Conservation (phyloP, 1,140 invertebrate genomes). For the Chlorops oryzae region DNA sequence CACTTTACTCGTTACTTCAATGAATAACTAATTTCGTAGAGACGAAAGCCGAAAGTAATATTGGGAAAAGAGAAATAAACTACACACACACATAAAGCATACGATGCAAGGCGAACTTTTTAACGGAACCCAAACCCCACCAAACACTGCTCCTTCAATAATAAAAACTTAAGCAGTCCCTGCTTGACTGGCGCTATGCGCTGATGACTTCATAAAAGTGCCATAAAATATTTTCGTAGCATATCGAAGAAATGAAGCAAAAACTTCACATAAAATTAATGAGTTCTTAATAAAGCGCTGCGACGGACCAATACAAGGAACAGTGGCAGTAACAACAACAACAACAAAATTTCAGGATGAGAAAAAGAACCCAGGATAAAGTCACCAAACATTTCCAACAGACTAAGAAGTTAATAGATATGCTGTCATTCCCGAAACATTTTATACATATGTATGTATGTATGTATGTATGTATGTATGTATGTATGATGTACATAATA, state of each 20-base stretch:
- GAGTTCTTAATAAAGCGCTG: slow-evolving; percentile 10
- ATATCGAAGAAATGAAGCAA: slow-evolving; percentile 3
- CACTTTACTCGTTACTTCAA: neutral
- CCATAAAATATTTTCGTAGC: slow-evolving; percentile 12
- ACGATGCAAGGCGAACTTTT: neutral
- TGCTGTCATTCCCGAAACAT: too few relatives aligned
- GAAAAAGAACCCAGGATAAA: too few relatives aligned
- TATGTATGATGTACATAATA: too few relatives aligned
- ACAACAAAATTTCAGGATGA: too few relatives aligned
- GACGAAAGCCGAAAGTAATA: neutral
- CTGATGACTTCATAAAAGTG: slow-evolving; percentile 8
- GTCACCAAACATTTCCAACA: too few relatives aligned
- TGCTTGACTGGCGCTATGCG: too few relatives aligned
- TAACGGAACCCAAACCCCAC: neutral
- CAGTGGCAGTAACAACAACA: neutral
- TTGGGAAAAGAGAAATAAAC: neutral
- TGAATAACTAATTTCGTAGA: slow-evolving; percentile 2
- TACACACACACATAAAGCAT: neutral
- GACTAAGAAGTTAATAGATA: too few relatives aligned
- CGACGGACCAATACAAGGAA: neutral
- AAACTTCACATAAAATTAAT: slow-evolving; percentile 9
- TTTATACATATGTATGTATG: too few relatives aligned
- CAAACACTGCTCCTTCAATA: neutral
- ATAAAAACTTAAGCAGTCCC: neutral
- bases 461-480: too few relatives aligned